Percentiles rank a stretch among this genome's conserved stretches.
Conservation (phyloP, 2,888 invertebrate genomes). For the Subacronicta megacephala region DNA sequence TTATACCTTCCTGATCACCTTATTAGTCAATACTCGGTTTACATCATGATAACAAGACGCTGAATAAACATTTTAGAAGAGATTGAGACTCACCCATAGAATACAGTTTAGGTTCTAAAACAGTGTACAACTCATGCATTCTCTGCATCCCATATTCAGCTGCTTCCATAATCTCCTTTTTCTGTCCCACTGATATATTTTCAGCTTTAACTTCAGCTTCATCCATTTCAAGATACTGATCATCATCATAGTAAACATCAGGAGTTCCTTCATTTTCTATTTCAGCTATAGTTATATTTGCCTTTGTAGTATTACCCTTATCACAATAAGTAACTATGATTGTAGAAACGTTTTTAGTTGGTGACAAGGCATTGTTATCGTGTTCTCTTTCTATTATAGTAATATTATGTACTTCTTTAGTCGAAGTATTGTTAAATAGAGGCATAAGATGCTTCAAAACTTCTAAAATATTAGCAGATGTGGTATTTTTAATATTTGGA, state of each 20-base stretch:
- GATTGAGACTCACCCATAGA: slow-evolving; percentile 89
- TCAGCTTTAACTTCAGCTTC: slow-evolving; percentile 51
- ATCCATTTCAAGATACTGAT: slow-evolving; percentile 50
- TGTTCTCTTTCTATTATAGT: slow-evolving; percentile 83
- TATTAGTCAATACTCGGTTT: too few relatives aligned
- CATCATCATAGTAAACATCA: slow-evolving; percentile 57
- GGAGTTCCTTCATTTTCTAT: slow-evolving; percentile 52
- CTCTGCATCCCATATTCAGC: slow-evolving; percentile 91
- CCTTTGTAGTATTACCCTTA: slow-evolving; percentile 71
- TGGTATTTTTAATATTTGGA: slow-evolving; percentile 75
- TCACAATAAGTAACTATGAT: slow-evolving; percentile 85
- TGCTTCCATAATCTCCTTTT: slow-evolving; percentile 90
- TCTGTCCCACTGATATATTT: slow-evolving; percentile 70
- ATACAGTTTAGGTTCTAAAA: slow-evolving; percentile 92
- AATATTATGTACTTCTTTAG: slow-evolving; percentile 82
- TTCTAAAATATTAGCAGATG: slow-evolving; percentile 80
- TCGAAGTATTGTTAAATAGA: slow-evolving; percentile 78
- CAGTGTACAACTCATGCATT: slow-evolving; percentile 91
- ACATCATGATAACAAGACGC: too few relatives aligned
- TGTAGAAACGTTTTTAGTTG: slow-evolving; percentile 82
- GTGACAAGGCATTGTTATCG: slow-evolving; percentile 76
- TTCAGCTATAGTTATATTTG: slow-evolving; percentile 56
- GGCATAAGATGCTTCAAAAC: slow-evolving; percentile 85
- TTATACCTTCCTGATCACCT: too few relatives aligned
- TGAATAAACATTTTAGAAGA: not conserved